A percentile compares a stretch with the other conserved stretches of the same genome.
These are phyloP conservation scores for Petrocephalus microphthalmus DNA, from an alignment of 2,113 vertebrate species.

Conservation along the genomic window DNA sequence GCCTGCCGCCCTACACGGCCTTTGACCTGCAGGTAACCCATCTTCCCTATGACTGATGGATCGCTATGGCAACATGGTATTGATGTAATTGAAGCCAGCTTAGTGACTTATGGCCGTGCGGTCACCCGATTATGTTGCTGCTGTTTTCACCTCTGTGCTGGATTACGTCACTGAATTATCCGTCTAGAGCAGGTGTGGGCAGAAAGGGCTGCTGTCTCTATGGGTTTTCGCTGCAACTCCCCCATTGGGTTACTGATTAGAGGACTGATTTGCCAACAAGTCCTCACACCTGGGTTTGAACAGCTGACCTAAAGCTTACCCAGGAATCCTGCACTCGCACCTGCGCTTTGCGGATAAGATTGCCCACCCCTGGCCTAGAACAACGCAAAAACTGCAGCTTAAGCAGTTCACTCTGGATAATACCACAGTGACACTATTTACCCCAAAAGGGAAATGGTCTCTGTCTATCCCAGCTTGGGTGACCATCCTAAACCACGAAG, in stretches of 20 bases:
- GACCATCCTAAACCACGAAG: no score
- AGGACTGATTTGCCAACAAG: no score
- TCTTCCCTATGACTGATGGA: background rate
- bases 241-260: no score
- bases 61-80: background rate
- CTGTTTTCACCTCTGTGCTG: background rate
- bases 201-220: no score
- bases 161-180: background rate
- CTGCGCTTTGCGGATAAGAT: no score
- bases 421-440: background rate
- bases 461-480: background rate
- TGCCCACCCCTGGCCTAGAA: no score
- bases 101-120: background rate
- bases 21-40: constrained; percentile 87
- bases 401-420: background rate
- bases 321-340: no score
- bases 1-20: constrained; percentile 88
- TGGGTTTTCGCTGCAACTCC: no score
- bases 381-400: background rate
- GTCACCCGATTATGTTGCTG: background rate
- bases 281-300: no score
- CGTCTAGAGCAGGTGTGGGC: no score
- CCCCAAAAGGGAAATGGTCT: background rate
- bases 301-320: no score
- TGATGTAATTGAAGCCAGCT: background rate